Evolutionary conservation across 1,140 invertebrate species (phyloP).

Genomic region (Contarinia nasturtii): DNA sequence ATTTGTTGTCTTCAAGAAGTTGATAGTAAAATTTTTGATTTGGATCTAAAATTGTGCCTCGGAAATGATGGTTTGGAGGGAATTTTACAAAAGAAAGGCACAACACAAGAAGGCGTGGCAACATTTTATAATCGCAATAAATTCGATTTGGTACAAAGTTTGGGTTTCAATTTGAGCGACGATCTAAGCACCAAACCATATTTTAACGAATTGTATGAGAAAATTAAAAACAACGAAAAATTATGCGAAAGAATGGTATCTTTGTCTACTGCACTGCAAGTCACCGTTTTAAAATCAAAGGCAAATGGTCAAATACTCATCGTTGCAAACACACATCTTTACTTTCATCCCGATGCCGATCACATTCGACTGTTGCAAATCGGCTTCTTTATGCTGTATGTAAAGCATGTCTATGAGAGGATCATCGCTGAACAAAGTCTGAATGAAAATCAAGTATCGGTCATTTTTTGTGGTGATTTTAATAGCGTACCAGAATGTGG

Average conservation of each 20-base stretch:
- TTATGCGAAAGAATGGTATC: constrained; percentile 38
- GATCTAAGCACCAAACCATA: constrained; percentile 28
- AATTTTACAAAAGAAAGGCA: constrained; percentile 49
- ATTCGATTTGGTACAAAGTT: constrained; percentile 31
- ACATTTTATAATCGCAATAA: constrained; percentile 48
- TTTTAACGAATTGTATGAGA: constrained; percentile 36
- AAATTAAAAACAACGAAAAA: constrained; percentile 34
- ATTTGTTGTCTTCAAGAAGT: constrained; percentile 87
- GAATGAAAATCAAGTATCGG: constrained; percentile 28
- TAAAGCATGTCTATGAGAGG: constrained; percentile 29
- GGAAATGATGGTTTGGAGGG: constrained; percentile 33
- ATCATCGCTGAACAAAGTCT: constrained; percentile 25
- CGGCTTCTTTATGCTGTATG: constrained; percentile 36
- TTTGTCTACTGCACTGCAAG: constrained; percentile 41
- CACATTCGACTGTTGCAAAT: constrained; percentile 68
- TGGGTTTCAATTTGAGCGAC: constrained; percentile 34
- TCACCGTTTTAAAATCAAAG: constrained; percentile 35
- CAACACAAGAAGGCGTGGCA: constrained; percentile 58
- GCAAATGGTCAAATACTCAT: constrained; percentile 40
- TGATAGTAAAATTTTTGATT: constrained; percentile 55
- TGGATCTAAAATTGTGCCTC: constrained; percentile 43
- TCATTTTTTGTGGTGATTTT: constrained; percentile 70
- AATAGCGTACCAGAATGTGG: constrained; percentile 69
- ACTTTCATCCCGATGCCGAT: constrained; percentile 75
- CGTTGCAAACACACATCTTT: constrained; percentile 79